phyloP scores from a whole-genome alignment of 2,797 vertebrate species.

The Mus caroli region DNA sequence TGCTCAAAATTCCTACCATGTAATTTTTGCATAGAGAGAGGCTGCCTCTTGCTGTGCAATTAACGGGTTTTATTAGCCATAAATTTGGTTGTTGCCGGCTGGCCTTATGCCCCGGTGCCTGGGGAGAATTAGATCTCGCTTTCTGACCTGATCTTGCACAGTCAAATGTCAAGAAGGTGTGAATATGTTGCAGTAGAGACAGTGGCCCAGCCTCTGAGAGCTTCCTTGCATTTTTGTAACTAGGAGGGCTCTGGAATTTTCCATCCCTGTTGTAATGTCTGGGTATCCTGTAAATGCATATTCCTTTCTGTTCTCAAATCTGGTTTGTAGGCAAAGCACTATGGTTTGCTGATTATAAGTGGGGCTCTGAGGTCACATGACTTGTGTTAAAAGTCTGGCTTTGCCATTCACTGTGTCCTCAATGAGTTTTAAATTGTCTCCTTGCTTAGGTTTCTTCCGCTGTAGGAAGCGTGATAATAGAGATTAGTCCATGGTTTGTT shows the following conservation, averaged over 20 bases:
- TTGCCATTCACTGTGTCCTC: conserved; percentile 41
- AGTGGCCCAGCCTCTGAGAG: not conserved
- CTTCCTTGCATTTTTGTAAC: not conserved
- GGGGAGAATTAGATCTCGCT: conserved; percentile 61
- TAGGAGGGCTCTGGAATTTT: conserved; percentile 33
- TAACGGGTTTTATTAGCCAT: conserved; percentile 83
- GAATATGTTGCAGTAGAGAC: too few relatives aligned
- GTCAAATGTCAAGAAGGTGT: not conserved
- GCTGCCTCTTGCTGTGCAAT: conserved; percentile 81
- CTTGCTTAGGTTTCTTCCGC: not conserved
- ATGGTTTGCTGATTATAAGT: conserved; percentile 17
- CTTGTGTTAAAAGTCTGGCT: conserved; percentile 38
- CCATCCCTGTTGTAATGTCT: conserved; percentile 10
- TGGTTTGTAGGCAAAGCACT: conserved; percentile 12
- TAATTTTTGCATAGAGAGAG: conserved; percentile 81
- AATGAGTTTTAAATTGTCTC: conserved; percentile 31
- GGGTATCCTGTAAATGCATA: conserved; percentile 20
- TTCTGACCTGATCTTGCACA: conserved; percentile 36
- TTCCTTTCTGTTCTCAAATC: conserved; percentile 42
- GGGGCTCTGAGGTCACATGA: conserved; percentile 4
- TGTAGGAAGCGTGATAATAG: not conserved
- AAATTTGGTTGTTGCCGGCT: conserved; percentile 73
- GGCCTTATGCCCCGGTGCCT: conserved; percentile 40
- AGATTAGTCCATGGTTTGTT: not conserved
- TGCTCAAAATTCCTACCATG: conserved; percentile 80